Evolutionary conservation across 2,113 vertebrate genomes (phyloP).

Genomic region (Mastomys natalensis): DNA sequence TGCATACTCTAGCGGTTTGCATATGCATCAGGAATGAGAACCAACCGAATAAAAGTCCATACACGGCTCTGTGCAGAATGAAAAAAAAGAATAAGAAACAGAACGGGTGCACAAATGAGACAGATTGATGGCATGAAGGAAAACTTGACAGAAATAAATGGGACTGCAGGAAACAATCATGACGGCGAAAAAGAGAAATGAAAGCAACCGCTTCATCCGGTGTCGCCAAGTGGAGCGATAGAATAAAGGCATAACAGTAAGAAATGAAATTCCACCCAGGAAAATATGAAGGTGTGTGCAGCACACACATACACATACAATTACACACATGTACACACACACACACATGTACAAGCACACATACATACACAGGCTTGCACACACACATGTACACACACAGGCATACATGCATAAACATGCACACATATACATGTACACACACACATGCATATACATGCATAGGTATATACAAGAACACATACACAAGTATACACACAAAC

Average conservation of each 20-base stretch:
- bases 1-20: constrained; percentile 9
- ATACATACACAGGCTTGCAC: background rate
- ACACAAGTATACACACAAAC: no score
- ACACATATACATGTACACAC: no score
- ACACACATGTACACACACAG: accelerated
- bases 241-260: background rate
- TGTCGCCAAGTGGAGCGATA: background rate
- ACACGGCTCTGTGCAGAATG: background rate
- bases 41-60: constrained; percentile 50
- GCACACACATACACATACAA: background rate
- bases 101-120: constrained; percentile 34
- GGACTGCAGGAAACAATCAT: constrained; percentile 53
- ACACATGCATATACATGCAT: no score
- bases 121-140: constrained; percentile 58
- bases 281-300: background rate
- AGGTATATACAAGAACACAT: accelerated
- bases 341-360: background rate
- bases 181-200: constrained; percentile 34
- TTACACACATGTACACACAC: no score
- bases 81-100: constrained; percentile 19
- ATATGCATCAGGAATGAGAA: constrained; percentile 61
- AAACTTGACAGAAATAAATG: constrained; percentile 70
- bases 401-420: background rate
- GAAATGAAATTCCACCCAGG: background rate
- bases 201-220: background rate